Base-by-base conservation (phyloP, 2,113 vertebrate species). In the Actenoides hombroni region DNA sequence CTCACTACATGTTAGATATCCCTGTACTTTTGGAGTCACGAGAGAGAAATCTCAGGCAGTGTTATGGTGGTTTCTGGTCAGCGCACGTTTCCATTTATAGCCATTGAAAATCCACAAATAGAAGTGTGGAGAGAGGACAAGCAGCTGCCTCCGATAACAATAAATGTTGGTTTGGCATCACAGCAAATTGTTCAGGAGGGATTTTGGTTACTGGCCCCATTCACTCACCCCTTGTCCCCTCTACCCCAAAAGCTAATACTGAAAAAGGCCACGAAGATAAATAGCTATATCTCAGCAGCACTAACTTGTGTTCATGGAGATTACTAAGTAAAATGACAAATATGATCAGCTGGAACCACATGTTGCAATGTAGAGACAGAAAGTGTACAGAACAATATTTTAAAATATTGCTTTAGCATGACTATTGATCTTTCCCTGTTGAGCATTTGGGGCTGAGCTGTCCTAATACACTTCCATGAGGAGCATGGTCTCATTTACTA, bases 41-140 rank as follows among this genome's bases (percentile, higher is more conserved):
- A 96, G 96, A 85, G 56, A 96, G 96, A 96, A 97, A 97, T 98
- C 97, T 97, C 98, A 97, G 97, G 95, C 96, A 97, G 90, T 64
- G 40, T 90, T 83, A 95, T 95, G 97, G 97, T 98, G 98, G 97
- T 97, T 98, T 97, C 98, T 97, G 96, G 97, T 96, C 97, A 97
- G 98, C 92, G 16, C 78, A 67, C 96, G 98, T 98, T 99, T 99
- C 99, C 98, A 99, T 99, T 99, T 99, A 99, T 99, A 99, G 99
- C 97, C 85, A 82, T 97, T 46, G 92, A 98, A 98, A 98, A 98
- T 97, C 97, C 98, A 98, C 98, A 99, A 99, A 99, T 99, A 99
- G 98, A 98, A 97, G 95, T 31, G 65, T 94, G 97, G 97, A 97
- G 96, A 97, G 97, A 98, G 97, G 97, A 95, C 97, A 98, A 97